Percentiles rank a stretch among this genome's conserved stretches.
Evolutionary conservation across 1,140 invertebrate species (phyloP).

Genomic region (Euschistus heros): DNA sequence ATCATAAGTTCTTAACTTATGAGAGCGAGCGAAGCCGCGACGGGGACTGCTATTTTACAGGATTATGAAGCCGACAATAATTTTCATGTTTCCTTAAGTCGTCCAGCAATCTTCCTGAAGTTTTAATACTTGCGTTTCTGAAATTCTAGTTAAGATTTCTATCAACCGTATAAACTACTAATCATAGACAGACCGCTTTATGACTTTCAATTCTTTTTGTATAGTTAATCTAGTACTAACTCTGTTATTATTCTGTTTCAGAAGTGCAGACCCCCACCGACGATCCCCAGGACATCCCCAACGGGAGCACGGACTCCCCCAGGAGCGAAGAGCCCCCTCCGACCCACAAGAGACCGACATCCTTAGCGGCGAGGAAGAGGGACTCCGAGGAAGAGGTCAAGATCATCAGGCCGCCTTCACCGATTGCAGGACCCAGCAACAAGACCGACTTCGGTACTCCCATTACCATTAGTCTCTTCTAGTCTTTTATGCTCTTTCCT

Average conservation of each 20-base stretch:
- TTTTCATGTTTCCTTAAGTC: no score
- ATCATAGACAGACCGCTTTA: no score
- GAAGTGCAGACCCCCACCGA: not conserved
- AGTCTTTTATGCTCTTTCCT: no score
- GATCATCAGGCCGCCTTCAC: conserved; percentile 28
- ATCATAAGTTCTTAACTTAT: no score
- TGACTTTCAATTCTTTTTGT: not conserved
- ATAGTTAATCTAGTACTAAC: not conserved
- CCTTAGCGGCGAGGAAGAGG: not conserved
- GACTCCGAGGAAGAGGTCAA: conserved; percentile 19
- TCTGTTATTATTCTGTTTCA: not conserved
- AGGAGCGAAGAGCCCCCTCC: not conserved
- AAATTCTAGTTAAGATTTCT: no score
- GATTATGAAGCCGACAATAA: no score
- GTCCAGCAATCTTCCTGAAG: no score
- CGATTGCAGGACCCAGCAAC: conserved; percentile 29
- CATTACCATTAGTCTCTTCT: not conserved
- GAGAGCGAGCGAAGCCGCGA: no score
- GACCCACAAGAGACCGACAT: not conserved
- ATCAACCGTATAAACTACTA: no score
- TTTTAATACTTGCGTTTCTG: no score
- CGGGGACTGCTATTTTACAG: no score
- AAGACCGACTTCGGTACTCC: conserved; percentile 31
- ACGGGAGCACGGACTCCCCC: not conserved
- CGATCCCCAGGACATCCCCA: not conserved